A percentile compares a stretch with the other conserved stretches of the same genome.
These are phyloP conservation scores for Hoplodrina ambigua DNA, from an alignment of 2,888 invertebrate species.

Conservation along the genomic window DNA sequence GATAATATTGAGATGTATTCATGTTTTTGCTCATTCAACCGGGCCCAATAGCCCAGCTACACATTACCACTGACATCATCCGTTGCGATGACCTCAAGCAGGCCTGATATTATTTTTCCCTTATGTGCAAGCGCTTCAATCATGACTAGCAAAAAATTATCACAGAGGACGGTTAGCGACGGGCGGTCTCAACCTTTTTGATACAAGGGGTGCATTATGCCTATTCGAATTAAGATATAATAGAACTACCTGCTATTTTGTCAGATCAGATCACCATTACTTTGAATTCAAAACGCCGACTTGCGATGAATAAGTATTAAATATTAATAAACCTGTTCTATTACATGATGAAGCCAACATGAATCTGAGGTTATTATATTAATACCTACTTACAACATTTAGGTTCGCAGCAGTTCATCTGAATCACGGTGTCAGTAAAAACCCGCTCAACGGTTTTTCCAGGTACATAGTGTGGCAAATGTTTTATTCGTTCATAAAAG, in stretches of 20 bases:
- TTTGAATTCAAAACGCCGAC: slow-evolving; percentile 1
- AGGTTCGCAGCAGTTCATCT: slow-evolving; percentile 65
- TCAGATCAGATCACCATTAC: background rate
- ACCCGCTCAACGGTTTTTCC: slow-evolving; percentile 74
- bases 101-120: slow-evolving; percentile 41
- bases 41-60: background rate
- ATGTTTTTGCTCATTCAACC: slow-evolving; percentile 7
- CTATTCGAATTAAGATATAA: background rate
- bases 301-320: slow-evolving; percentile 6
- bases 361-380: slow-evolving; percentile 28
- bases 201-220: background rate
- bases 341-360: slow-evolving; percentile 27
- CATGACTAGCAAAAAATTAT: slow-evolving; percentile 24
- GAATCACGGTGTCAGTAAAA: slow-evolving; percentile 72
- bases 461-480: slow-evolving; percentile 51
- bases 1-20: background rate
- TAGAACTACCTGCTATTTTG: background rate
- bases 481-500: slow-evolving; percentile 54
- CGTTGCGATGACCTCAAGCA: slow-evolving; percentile 59
- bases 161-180: background rate
- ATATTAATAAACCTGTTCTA: slow-evolving; percentile 7
- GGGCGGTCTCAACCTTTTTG: background rate
- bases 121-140: slow-evolving; percentile 25
- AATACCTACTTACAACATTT: slow-evolving; percentile 43
- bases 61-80: slow-evolving; percentile 60